A percentile compares a stretch with the other conserved stretches of the same genome.
These are phyloP conservation scores for Trichogramma evanescens DNA, from an alignment of 2,888 invertebrate species.

Conservation along the genomic window DNA sequence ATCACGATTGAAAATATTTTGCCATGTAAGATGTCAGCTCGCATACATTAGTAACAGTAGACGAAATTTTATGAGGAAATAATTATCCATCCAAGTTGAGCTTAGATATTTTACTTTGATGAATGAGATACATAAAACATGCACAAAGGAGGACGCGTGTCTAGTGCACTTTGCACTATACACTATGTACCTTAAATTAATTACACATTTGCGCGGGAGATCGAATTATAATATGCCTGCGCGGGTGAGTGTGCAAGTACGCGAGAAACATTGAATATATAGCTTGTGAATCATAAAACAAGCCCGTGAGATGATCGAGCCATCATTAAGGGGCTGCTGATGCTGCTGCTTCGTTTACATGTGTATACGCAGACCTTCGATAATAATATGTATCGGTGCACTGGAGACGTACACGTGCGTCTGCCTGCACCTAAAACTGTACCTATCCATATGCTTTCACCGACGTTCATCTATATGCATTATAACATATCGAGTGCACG, in stretches of 20 bases:
- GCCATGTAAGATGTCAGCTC: too few species aligned
- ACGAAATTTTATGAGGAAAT: too few species aligned
- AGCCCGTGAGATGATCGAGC: conserved; percentile 34
- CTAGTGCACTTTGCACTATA: neutral
- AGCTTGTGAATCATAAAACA: conserved; percentile 35
- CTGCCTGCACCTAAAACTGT: too few species aligned
- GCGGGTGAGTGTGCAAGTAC: conserved; percentile 25
- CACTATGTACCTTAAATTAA: neutral
- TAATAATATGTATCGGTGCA: conserved; percentile 37
- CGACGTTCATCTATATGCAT: too few species aligned
- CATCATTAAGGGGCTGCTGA: conserved; percentile 29
- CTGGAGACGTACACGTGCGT: neutral
- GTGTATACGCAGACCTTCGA: conserved; percentile 29
- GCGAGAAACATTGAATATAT: conserved; percentile 22
- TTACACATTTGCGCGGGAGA: conserved; percentile 19
- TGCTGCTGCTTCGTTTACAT: neutral
- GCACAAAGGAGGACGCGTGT: too few species aligned
- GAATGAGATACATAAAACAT: too few species aligned
- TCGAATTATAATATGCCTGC: conserved; percentile 37
- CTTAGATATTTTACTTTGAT: too few species aligned
- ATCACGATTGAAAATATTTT: too few species aligned
- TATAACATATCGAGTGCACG: too few species aligned
- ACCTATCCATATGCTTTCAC: too few species aligned
- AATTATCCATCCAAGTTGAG: too few species aligned
- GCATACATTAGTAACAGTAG: too few species aligned